A percentile compares a stretch with the other conserved stretches of the same genome.
phyloP scores from a whole-genome alignment of 1,140 invertebrate genomes.

The Oncopodura yosiiana region DNA sequence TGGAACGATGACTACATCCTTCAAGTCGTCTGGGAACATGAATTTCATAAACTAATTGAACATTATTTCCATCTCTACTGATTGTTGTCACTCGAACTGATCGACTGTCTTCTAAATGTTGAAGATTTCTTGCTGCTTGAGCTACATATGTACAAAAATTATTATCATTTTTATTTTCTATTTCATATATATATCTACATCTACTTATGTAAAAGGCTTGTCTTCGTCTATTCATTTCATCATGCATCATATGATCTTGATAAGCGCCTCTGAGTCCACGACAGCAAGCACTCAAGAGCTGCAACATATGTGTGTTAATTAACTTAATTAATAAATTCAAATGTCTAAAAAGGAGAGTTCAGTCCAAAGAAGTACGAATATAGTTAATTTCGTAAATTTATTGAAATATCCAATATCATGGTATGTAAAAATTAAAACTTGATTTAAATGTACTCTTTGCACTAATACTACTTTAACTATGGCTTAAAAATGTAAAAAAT shows the following conservation, averaged over 20 bases:
- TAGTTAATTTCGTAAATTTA: not conserved
- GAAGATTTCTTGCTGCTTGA: constrained; percentile 20
- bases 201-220: constrained; percentile 26
- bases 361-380: no score
- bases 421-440: no score
- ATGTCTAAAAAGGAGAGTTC: not conserved
- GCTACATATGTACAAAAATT: constrained; percentile 6
- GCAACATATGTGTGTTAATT: not conserved
- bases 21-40: constrained; percentile 3
- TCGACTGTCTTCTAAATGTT: constrained; percentile 11
- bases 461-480: not conserved
- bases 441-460: not conserved
- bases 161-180: not conserved
- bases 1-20: not conserved
- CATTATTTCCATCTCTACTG: constrained; percentile 5
- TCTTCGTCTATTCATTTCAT: constrained; percentile 12
- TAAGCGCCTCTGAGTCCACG: constrained; percentile 19
- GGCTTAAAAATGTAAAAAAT: not conserved
- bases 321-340: not conserved
- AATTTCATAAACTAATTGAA: constrained; percentile 27
- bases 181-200: not conserved
- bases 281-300: constrained; percentile 25
- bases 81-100: constrained; percentile 24
- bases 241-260: constrained; percentile 17
- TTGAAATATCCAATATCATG: not conserved